Base-by-base conservation (phyloP, 2,797 vertebrate species). In the Atherinosoma microstoma region DNA sequence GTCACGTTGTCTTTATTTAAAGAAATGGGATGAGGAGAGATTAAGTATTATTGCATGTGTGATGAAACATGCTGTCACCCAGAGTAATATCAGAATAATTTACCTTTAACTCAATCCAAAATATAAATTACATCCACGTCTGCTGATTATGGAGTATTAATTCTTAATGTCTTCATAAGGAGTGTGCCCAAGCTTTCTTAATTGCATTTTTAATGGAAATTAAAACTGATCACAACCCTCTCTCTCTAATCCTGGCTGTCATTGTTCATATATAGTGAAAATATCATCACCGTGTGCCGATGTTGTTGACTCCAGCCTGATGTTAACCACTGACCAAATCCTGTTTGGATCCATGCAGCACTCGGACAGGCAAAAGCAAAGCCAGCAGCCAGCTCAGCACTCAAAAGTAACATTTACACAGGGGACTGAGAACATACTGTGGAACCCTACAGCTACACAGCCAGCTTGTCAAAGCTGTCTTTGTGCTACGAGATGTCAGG, bases 351-450 rank as follows among this genome's bases (percentile, higher is more conserved):
- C 71, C 76, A 27, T 76, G 82, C 83, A 81, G 83, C 24, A 64
- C 67, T 82, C 88, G 84, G 87, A 84, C 86, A 89, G 81, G 87
- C 84, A 83, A 87, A 84, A 87, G 88, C 86, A 86, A 82, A 88
- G 84, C 81, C 84, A 89, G 87, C 83, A 90, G 87, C 91, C 84
- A 86, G 87, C 87, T 89, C 89, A 91, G 89, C 86, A 87, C 85
- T 86, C 85, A 76, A 84, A 89, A 88, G 89, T 79, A 89, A 90
- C 87, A 87, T 89, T 91, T 88, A 83, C 91, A 87, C 86, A 82
- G 82, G 85, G 87, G 84, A 85, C 87, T 77, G 77, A 75, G 80
- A 88, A 72, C 87, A 90, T 79, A 86, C 86, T 86, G 89, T 85
- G 87, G 79, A 83, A 74, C 88, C 88, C 89, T 74, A 74, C 85